These are phyloP conservation scores for Pundamilia nyererei DNA, from an alignment of 2,113 vertebrate genomes.

Conservation along the genomic window DNA sequence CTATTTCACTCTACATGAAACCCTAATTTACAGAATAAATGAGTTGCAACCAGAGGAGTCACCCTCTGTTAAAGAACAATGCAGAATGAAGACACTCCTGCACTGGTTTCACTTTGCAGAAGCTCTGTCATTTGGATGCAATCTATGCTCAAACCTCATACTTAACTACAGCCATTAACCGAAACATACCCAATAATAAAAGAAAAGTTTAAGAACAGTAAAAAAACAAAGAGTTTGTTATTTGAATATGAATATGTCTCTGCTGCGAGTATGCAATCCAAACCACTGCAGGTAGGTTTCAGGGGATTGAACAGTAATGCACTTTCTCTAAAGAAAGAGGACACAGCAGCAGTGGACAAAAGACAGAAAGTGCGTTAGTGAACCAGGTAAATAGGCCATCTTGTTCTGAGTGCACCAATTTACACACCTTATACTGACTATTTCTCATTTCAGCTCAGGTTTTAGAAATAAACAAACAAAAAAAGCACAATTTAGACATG, in stretches of 20 bases:
- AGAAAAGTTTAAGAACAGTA: not conserved
- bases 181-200: not conserved
- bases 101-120: not conserved
- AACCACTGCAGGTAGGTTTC: not conserved
- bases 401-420: not conserved
- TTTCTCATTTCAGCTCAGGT: not conserved
- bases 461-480: not conserved
- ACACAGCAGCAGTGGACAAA: not conserved
- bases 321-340: not conserved
- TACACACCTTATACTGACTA: not conserved
- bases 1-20: not conserved
- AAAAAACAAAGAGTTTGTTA: not conserved
- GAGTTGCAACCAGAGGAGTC: not conserved
- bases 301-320: not conserved
- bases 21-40: not conserved
- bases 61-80: not conserved
- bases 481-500: not conserved
- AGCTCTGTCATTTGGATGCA: not conserved
- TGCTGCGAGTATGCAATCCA: not conserved
- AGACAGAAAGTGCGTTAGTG: not conserved
- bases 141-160: not conserved
- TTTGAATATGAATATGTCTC: not conserved
- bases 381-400: slow-evolving; percentile 25
- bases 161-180: not conserved
- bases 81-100: not conserved